Conservation (phyloP, 2,888 invertebrate genomes). For the Lycaena phlaeas region DNA sequence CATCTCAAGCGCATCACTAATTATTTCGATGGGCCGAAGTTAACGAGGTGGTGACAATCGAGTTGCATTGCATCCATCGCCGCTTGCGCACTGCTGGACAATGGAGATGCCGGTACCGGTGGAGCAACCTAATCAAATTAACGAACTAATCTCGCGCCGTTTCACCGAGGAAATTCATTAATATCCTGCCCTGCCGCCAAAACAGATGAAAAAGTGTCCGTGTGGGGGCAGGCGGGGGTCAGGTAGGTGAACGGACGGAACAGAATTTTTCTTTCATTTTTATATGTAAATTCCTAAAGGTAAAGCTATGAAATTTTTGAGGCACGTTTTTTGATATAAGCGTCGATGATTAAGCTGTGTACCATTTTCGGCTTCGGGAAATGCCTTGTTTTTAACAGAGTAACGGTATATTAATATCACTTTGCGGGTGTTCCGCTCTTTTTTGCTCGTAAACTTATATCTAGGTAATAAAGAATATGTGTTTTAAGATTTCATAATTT, state of each 20-base stretch:
- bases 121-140: constrained; percentile 75
- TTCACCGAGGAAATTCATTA: constrained; percentile 79
- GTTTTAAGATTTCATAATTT: no score
- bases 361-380: constrained; percentile 1
- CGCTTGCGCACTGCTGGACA: constrained; percentile 26
- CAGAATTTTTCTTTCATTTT: constrained; percentile 20
- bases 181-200: constrained; percentile 70
- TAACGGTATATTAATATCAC: no score
- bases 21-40: constrained; percentile 19
- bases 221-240: constrained; percentile 17
- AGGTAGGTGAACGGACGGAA: constrained; percentile 15
- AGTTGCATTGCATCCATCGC: constrained; percentile 16
- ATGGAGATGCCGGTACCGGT: constrained; percentile 29
- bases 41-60: constrained; percentile 20
- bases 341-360: constrained; percentile 9
- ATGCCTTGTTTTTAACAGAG: no score
- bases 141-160: constrained; percentile 76
- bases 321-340: constrained; percentile 11
- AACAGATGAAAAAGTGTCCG: constrained; percentile 44
- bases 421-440: no score
- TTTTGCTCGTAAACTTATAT: no score
- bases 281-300: constrained; percentile 26
- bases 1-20: constrained; percentile 23
- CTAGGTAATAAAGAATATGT: no score
- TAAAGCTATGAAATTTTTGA: constrained; percentile 23